Evolutionary conservation across 2,888 invertebrate genomes (phyloP).

Genomic region (Tenthredo scrophulariae): DNA sequence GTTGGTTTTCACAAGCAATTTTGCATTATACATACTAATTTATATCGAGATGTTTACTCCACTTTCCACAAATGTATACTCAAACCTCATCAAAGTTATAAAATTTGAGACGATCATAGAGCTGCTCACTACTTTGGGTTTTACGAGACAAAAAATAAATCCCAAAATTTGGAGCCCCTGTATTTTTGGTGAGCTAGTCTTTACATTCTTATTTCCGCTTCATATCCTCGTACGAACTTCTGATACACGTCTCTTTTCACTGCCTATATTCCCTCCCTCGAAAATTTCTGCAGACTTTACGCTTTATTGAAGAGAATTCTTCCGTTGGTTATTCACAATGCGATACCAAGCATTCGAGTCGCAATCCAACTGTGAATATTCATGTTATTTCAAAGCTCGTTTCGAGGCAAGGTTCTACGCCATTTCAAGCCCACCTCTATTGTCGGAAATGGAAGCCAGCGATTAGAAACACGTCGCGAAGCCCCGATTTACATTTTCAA

Average conservation of each 20-base stretch:
- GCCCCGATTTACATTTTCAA: not conserved
- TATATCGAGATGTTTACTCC: not conserved
- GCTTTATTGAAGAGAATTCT: not conserved
- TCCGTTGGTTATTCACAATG: not conserved
- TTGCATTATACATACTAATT: not conserved
- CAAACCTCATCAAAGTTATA: not conserved
- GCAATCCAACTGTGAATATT: not conserved
- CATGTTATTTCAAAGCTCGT: constrained; percentile 1
- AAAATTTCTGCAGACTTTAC: not conserved
- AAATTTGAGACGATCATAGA: not conserved
- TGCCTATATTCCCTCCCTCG: not conserved
- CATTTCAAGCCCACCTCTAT: not conserved
- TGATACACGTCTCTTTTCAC: not conserved
- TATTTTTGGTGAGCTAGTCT: not conserved
- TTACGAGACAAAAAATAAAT: too few species aligned
- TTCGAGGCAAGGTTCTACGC: not conserved
- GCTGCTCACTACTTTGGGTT: too few species aligned
- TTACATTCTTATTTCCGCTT: not conserved
- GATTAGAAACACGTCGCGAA: not conserved
- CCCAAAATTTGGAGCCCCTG: not conserved
- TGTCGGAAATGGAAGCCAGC: not conserved
- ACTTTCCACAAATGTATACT: not conserved
- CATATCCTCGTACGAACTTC: not conserved
- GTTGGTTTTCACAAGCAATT: not conserved
- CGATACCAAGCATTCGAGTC: not conserved